Conservation (phyloP, 2,888 invertebrate genomes). For the Tiliacea citrago region DNA sequence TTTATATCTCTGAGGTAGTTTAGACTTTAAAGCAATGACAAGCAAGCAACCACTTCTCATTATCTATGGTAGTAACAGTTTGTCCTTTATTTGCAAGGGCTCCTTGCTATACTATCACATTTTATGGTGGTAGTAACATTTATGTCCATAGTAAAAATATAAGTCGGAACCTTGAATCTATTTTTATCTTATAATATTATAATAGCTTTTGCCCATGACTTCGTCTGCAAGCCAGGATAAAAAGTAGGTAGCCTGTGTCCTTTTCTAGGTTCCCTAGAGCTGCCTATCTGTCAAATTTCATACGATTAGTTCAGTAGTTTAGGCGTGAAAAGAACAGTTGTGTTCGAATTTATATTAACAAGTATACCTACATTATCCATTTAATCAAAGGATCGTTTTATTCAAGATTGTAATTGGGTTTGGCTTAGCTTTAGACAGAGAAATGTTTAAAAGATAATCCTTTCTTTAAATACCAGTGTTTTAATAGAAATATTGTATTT, state of each 20-base stretch:
- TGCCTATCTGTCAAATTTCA: too few species aligned
- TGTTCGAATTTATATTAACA: background rate
- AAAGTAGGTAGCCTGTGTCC: too few species aligned
- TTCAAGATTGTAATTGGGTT: background rate
- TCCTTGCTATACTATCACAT: conserved; percentile 27
- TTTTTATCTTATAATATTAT: background rate
- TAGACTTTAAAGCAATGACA: background rate
- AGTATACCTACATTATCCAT: background rate
- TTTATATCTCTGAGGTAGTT: background rate
- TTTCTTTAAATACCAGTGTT: background rate
- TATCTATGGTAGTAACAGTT: conserved; percentile 22
- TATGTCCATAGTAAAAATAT: conserved; percentile 25
- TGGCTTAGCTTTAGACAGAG: background rate
- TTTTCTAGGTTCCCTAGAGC: too few species aligned
- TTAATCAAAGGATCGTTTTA: background rate
- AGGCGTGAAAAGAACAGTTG: background rate
- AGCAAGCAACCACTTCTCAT: background rate
- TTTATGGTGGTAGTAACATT: conserved; percentile 38
- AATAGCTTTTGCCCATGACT: too few species aligned
- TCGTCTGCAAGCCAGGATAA: too few species aligned
- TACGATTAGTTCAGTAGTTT: background rate
- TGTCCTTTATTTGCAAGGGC: conserved; percentile 19
- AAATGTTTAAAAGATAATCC: background rate
- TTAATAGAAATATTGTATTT: background rate
- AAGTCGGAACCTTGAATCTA: conserved; percentile 12